Conservation (phyloP, 2,113 vertebrate species). For the Bujurquina vittata region DNA sequence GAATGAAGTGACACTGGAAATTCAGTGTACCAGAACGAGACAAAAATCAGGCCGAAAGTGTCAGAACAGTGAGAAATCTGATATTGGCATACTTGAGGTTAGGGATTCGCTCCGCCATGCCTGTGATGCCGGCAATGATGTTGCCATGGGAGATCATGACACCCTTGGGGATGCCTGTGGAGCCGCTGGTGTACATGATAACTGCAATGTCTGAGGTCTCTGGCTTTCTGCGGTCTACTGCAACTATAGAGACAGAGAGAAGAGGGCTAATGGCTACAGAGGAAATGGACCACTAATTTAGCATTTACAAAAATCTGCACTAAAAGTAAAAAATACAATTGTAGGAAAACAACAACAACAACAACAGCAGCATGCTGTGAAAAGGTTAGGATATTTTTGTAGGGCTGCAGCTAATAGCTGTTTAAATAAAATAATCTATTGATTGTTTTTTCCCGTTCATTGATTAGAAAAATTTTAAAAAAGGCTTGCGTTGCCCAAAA, state of each 20-base stretch:
- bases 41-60: slow-evolving; percentile 2
- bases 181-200: slow-evolving; percentile 99
- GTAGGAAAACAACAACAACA: neutral
- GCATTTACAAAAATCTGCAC: neutral
- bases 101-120: slow-evolving; percentile 95
- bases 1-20: neutral
- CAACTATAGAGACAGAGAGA: slow-evolving; percentile 68
- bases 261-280: neutral
- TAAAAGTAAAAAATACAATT: neutral
- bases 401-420: neutral
- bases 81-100: slow-evolving; percentile 84
- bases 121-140: slow-evolving; percentile 93
- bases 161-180: slow-evolving; percentile 96
- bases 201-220: slow-evolving; percentile 89
- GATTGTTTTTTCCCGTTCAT: neutral
- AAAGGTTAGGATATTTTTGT: neutral
- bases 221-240: slow-evolving; percentile 79
- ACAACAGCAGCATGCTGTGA: neutral
- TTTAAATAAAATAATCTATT: neutral
- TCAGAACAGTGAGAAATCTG: neutral
- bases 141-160: slow-evolving; percentile 99
- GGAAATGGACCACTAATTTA: slow-evolving; percentile 2
- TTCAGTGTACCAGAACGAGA: neutral
- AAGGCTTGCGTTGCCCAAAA: neutral
- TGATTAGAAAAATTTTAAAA: neutral